These are phyloP conservation scores for Drosophila melanogaster DNA, from an alignment of 1,140 invertebrate species.

Conservation along the genomic window Release_6_plus_ISO1_MT NT_037436.4:10403501-10404000, in stretches of 20 bases:
- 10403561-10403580: constrained; percentile 26
- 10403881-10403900: constrained; percentile 54
- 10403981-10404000: constrained; percentile 80
- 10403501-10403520: constrained; percentile 30
- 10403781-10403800: constrained; percentile 36
- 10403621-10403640: constrained; percentile 32
- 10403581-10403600: constrained; percentile 19
- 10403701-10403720: constrained; percentile 53
- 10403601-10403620: constrained; percentile 61
- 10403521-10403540: constrained; percentile 35
- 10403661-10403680: not conserved
- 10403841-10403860: constrained; percentile 78
- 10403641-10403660: constrained; percentile 22
- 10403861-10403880: constrained; percentile 54
- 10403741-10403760: constrained; percentile 78
- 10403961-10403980: constrained; percentile 77
- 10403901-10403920: constrained; percentile 59
- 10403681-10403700: not conserved
- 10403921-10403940: constrained; percentile 83
- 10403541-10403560: constrained; percentile 57
- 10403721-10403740: constrained; percentile 77
- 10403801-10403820: constrained; percentile 43
- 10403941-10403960: constrained; percentile 83
- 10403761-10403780: constrained; percentile 69
- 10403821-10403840: constrained; percentile 83